Base-by-base conservation (phyloP, 2,888 invertebrate species). In the Plutella xylostella region DNA sequence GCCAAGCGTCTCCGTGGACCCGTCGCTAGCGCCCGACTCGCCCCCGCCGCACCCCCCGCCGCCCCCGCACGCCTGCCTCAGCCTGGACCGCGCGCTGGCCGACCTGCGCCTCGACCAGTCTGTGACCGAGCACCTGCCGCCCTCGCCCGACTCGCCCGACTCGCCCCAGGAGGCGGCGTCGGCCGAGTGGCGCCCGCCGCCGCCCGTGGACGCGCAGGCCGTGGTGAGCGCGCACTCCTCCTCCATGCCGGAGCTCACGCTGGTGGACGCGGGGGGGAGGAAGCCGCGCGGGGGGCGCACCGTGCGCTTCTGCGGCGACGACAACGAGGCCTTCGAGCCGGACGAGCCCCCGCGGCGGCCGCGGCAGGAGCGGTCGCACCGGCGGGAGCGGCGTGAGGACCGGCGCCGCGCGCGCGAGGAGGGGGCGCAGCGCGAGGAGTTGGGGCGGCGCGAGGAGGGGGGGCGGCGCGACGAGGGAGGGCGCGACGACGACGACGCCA, bases 91-190 rank as follows among this genome's bases (percentile, higher is more conserved):
- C 49, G 83, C 82, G 1, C 56, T 83, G 37, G 74, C 78, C 35
- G 85, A 72, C 72, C 61, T 80, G 67, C 85, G 90, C 54, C 63
- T 92, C 58, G 90, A 92, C 63, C 82, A 91, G 60, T 88, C 90
- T 1, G 77, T 90, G 41, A 79, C 89, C 6, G 91, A 91, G 59
- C 83, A 89, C 55, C 91, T 90, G 63, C 78, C 90, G 50, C 90
- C 89, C 54, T 85, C 89, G 49, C 64, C 72, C 2, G 77, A 80
- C 0, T 70, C 68, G 2, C 72, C 77, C 0, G 75, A 77, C 2
- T 67, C 68, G 9, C 58, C 54, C 39, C 63, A 67, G 21, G 65
- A 66, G 33, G 68, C 79, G 34, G 67, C 79, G 1, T 72, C 82
- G n/a, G 80, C 77, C 46, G 70, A 86, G 30, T 87, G 87, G 68